Evolutionary conservation across 37 sponge, comb jelly and placozoan species (phyloP).

Genomic region (Mnemiopsis leidyi): DNA sequence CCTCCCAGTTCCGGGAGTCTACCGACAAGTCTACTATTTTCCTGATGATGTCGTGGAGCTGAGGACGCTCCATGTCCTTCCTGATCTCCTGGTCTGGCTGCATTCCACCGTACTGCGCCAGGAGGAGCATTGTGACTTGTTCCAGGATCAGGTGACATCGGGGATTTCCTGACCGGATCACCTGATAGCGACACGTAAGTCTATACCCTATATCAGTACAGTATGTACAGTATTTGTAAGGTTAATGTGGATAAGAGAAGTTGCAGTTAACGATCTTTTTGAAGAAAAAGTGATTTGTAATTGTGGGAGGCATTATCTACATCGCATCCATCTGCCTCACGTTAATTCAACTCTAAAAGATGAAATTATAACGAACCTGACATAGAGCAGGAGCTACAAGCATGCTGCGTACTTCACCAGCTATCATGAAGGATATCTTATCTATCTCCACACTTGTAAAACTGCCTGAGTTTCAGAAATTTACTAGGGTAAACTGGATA

Average conservation of each 20-base stretch:
- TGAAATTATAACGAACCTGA: neutral
- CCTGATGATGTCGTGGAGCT: neutral
- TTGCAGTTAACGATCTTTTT: too few species aligned
- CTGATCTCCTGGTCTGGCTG: too few species aligned
- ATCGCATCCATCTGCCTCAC: too few species aligned
- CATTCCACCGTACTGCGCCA: neutral
- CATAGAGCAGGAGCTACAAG: neutral
- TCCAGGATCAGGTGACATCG: constrained; percentile 63
- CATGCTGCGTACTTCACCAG: neutral
- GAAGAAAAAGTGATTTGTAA: too few species aligned
- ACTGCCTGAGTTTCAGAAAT: neutral
- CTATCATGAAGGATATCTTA: neutral
- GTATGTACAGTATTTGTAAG: too few species aligned
- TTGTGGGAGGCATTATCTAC: too few species aligned
- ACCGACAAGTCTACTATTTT: neutral
- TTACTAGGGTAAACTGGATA: neutral
- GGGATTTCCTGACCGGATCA: constrained; percentile 20
- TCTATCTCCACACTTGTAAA: constrained; percentile 6
- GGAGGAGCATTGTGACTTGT: constrained; percentile 17
- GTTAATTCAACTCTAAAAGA: too few species aligned
- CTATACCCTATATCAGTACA: too few species aligned
- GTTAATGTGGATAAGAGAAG: too few species aligned
- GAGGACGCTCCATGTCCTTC: constrained; percentile 14
- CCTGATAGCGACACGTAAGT: neutral
- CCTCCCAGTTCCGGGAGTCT: neutral